Evolutionary conservation across 2,113 vertebrate species (phyloP).

Genomic region (Mellivora capensis): DNA sequence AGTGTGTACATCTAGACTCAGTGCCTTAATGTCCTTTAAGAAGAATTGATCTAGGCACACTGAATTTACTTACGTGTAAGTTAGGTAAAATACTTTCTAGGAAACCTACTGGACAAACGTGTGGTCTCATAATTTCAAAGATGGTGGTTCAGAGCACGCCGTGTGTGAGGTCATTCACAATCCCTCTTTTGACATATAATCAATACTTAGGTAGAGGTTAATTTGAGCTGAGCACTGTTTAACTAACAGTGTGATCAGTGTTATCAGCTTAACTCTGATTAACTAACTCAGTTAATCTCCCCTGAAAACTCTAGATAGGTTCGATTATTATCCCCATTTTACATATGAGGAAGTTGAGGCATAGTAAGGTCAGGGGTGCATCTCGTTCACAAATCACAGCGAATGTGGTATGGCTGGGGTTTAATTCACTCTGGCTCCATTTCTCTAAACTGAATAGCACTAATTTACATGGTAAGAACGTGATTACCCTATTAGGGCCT

Average conservation of each 20-base stretch:
- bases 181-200: not conserved
- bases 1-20: not conserved
- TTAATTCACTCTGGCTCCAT: not conserved
- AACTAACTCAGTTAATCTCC: not conserved
- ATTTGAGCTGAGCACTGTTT: not conserved
- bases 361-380: too few species aligned
- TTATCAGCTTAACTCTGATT: too few species aligned
- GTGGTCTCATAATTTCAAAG: not conserved
- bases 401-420: not conserved
- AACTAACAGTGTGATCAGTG: too few species aligned
- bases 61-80: not conserved
- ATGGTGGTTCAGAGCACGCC: not conserved
- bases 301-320: not conserved
- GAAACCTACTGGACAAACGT: not conserved
- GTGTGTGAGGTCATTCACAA: not conserved
- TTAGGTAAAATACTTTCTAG: slow-evolving; percentile 1
- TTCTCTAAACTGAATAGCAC: not conserved
- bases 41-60: not conserved
- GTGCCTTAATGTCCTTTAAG: not conserved
- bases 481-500: not conserved
- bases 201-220: not conserved
- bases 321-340: not conserved
- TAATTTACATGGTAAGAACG: not conserved
- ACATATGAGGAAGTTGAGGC: not conserved
- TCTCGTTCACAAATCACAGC: not conserved